A percentile compares a stretch with the other conserved stretches of the same genome.
Evolutionary conservation across 2,113 vertebrate species (phyloP).

Genomic region (Falco punctatus): DNA sequence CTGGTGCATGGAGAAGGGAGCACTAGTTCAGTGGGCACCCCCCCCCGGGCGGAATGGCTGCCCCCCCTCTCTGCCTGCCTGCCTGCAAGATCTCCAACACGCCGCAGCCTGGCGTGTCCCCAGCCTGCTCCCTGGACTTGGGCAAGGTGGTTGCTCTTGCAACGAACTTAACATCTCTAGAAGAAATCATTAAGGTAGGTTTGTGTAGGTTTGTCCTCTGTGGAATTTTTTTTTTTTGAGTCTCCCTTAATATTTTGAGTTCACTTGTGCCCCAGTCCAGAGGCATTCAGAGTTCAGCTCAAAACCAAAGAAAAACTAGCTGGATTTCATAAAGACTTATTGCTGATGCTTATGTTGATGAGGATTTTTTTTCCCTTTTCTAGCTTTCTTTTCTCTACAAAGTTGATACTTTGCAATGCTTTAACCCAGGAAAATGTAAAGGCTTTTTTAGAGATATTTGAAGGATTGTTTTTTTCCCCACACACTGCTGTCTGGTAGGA

Average conservation of each 20-base stretch:
- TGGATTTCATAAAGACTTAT: neutral
- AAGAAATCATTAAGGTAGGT: rapidly evolving
- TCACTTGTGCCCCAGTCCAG: neutral
- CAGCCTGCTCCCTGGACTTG: neutral
- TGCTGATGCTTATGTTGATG: neutral
- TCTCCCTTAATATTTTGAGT: neutral
- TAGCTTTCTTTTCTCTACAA: neutral
- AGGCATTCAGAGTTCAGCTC: neutral
- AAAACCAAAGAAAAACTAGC: neutral
- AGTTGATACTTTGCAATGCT: neutral
- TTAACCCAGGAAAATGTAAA: neutral
- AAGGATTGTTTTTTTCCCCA: rapidly evolving
- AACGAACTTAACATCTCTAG: neutral
- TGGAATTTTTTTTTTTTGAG: neutral
- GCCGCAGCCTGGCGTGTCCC: neutral
- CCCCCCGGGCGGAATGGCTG: neutral
- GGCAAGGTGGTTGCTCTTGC: neutral
- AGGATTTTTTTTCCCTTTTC: neutral
- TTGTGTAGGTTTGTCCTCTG: neutral
- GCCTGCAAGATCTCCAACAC: neutral
- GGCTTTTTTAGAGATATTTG: neutral
- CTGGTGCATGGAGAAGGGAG: neutral
- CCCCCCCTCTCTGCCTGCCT: neutral
- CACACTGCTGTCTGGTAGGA: neutral
- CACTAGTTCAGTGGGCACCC: neutral